Evolutionary conservation across 2,113 vertebrate genomes (phyloP).

Genomic region (Danionella cerebrum): DNA sequence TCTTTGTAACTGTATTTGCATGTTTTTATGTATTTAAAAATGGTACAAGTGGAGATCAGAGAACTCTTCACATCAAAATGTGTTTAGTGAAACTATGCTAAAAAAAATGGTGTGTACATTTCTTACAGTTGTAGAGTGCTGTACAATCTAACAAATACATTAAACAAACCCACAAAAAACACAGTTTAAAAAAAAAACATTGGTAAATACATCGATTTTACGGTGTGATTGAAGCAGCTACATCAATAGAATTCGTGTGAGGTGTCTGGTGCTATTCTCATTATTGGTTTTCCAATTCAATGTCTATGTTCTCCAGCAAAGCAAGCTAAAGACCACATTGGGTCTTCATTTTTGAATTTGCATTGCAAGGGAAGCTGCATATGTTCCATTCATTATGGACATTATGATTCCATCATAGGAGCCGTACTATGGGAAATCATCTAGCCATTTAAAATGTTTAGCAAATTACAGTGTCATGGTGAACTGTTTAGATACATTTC

Average conservation of each 20-base stretch:
- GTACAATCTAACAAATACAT: too few species aligned
- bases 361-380: neutral
- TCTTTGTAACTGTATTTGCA: too few species aligned
- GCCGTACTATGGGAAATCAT: slow-evolving; percentile 13
- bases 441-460: slow-evolving; percentile 25
- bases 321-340: neutral
- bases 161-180: too few species aligned
- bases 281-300: neutral
- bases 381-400: slow-evolving; percentile 12
- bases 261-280: neutral
- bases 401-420: neutral
- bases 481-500: neutral
- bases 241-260: too few species aligned
- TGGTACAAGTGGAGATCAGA: too few species aligned
- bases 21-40: too few species aligned
- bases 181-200: neutral
- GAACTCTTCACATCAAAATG: too few species aligned
- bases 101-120: too few species aligned
- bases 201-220: too few species aligned
- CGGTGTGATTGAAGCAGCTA: too few species aligned
- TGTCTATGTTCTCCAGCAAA: neutral
- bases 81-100: too few species aligned
- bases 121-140: too few species aligned
- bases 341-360: neutral
- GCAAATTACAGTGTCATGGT: slow-evolving; percentile 7